Evolutionary conservation across 1,140 invertebrate genomes (phyloP), one percentile per base, ranked within the genome.

Genomic region (Leptinotarsa defecta): DNA sequence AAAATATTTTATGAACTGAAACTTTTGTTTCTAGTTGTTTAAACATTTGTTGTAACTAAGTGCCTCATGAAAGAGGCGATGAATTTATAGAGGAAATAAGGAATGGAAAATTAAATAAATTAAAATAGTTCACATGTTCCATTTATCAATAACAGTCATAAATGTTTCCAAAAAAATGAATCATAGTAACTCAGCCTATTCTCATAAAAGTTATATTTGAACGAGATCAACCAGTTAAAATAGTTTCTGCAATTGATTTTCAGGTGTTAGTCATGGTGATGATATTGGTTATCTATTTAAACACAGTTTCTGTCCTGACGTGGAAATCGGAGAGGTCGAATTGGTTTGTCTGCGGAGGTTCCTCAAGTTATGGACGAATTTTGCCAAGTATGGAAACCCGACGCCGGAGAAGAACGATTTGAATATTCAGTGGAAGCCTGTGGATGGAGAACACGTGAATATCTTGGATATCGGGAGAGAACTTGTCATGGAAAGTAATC

Each of bases 301-400:
- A 20, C 6, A 22, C 15, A 19, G 4, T 3, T 3, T n/a, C 1
- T 22, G 61, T 65, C 27, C 27, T 17, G 24, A 34, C 19, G 8
- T 52, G 52, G 13, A 61, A 48, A 68, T 74, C 34, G 74, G 71
- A 48, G 48, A 74, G 27, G 34, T 71, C 13, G 80, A 82, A 74
- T 4, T 69, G 2, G 61, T 69, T 20, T 65, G 70, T n/a, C 84
- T 87, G 19, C 84, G 79, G 71, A 75, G 83, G 74, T 81, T 88
- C n/a, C 77, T 84, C 4, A 79, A 80, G 74, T 74, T 88, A 75
- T 88, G 87, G 87, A 76, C 85, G 4, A 87, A 87, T 81, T 88
- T 88, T 82, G 87, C 86, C 8, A 87, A 86, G 80, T 81, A 70
- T 74, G 86, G 85, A 5, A 75, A 87, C 70, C 87, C 87, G 15